Percentiles rank a stretch among this genome's conserved stretches.
Evolutionary conservation across 2,888 invertebrate species (phyloP).

Genomic region (Fabriciana adippe): DNA sequence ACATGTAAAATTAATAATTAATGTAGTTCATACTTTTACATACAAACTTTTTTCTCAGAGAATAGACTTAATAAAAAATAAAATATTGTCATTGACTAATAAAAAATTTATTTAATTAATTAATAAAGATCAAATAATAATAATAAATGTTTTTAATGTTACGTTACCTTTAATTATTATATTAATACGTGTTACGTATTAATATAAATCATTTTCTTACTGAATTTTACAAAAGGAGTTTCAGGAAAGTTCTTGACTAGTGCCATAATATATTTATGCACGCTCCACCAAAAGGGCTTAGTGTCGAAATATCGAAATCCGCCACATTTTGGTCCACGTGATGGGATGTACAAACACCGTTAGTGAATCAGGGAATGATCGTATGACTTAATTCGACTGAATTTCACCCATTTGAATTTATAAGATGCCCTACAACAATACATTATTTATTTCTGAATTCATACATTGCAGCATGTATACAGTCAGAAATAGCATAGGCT

Average conservation of each 20-base stretch:
- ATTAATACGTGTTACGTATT: too few species aligned
- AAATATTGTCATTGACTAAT: too few species aligned
- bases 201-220: background rate
- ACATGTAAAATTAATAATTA: too few species aligned
- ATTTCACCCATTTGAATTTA: constrained; percentile 42
- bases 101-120: too few species aligned
- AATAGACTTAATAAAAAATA: too few species aligned
- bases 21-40: too few species aligned
- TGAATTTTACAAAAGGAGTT: background rate
- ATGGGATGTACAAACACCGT: constrained; percentile 33
- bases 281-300: constrained; percentile 9
- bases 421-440: constrained; percentile 33
- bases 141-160: too few species aligned
- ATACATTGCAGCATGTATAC: constrained; percentile 9
- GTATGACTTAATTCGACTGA: constrained; percentile 35
- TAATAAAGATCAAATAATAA: too few species aligned
- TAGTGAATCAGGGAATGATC: constrained; percentile 36
- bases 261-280: background rate
- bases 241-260: constrained; percentile 2
- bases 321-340: constrained; percentile 43
- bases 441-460: constrained; percentile 33
- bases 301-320: constrained; percentile 26
- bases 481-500: constrained; percentile 6
- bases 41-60: too few species aligned
- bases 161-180: too few species aligned